Evolutionary conservation across 2,888 invertebrate species (phyloP), one percentile per base, ranked within the genome.

Genomic region (Amblyjoppa fuscipennis): DNA sequence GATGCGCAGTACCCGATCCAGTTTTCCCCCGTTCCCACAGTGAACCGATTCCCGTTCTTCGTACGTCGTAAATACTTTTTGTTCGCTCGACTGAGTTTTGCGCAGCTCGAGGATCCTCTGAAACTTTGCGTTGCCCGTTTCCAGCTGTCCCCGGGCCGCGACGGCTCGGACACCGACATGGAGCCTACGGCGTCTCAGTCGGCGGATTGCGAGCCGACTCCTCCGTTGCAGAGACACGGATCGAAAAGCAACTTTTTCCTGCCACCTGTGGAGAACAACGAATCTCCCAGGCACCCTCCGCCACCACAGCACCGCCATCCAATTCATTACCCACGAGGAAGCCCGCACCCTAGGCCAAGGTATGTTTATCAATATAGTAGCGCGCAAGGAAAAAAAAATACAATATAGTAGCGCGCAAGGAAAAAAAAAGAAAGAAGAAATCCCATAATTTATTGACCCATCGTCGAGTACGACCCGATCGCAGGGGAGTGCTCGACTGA

Each of bases 131-230:
- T 61, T 70, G 5, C 49, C n/a, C 61, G 41, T 41, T 75, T 90
- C 16, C 89, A 98, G 98, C 95, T 98, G 92, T 98, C 98, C 11
- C 98, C 98, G 61, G 97, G 98, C 25, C 96, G 98, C 83, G 97
- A 97, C 92, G 97, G 96, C 87, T 96, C 96, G 59, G 98, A 98
- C 93, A 96, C 97, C 89, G 98, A 98, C 91, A 96, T 97, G 96
- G 98, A 98, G 88, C 97, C 98, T n/a, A 97, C 97, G 45, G 98
- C 98, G 71, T 98, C 98, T 73, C 98, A 98, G 95, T 98, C 98
- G 75, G 97, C 98, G 90, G 98, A 98, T 95, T 98, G 98, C 95
- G 98, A 98, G 94, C 98, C 98, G 9, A 98, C 98, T 89, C 98
- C 98, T 70, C 96, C 97, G 13, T 94, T 97, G 89, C 98, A 98